A percentile compares a stretch with the other conserved stretches of the same genome.
Conservation (phyloP, 2,888 invertebrate species). For the Toxonevra muliebris region DNA sequence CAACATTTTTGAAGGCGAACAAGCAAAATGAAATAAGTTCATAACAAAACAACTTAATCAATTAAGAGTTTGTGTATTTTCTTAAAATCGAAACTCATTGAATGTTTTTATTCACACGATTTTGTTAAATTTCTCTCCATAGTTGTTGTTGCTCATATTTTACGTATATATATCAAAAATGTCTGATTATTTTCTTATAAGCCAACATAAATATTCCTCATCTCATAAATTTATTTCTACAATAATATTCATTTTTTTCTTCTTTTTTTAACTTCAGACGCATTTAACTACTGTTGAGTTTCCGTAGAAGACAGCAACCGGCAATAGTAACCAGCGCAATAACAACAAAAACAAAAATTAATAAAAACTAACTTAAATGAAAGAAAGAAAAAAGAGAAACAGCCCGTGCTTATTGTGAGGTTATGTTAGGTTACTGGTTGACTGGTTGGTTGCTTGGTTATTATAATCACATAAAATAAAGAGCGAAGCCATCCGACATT, state of each 20-base stretch:
- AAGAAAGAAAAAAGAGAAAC: too few relatives aligned
- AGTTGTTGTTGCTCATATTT: background rate
- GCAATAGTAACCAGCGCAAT: too few relatives aligned
- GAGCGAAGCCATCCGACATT: slow-evolving; percentile 51
- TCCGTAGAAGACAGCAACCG: slow-evolving; percentile 6
- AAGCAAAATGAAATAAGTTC: too few relatives aligned
- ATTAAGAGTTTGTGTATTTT: too few relatives aligned
- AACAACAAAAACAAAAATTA: too few relatives aligned
- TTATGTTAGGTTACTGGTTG: background rate
- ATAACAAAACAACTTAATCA: too few relatives aligned
- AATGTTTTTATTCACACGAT: slow-evolving; percentile 8
- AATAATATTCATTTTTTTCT: background rate
- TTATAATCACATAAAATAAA: slow-evolving; percentile 51
- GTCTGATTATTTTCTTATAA: slow-evolving; percentile 42
- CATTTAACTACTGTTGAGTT: slow-evolving; percentile 37
- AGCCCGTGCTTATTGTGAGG: background rate
- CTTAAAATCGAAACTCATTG: background rate
- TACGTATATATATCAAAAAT: background rate
- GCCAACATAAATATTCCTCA: slow-evolving; percentile 42
- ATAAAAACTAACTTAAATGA: too few relatives aligned
- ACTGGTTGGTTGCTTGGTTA: slow-evolving; percentile 38
- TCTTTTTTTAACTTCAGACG: background rate
- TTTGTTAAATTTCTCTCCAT: background rate
- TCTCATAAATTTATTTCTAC: slow-evolving; percentile 35
- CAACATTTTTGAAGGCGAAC: too few relatives aligned